Conservation (phyloP, 2,113 vertebrate genomes). For the Stegastes partitus region DNA sequence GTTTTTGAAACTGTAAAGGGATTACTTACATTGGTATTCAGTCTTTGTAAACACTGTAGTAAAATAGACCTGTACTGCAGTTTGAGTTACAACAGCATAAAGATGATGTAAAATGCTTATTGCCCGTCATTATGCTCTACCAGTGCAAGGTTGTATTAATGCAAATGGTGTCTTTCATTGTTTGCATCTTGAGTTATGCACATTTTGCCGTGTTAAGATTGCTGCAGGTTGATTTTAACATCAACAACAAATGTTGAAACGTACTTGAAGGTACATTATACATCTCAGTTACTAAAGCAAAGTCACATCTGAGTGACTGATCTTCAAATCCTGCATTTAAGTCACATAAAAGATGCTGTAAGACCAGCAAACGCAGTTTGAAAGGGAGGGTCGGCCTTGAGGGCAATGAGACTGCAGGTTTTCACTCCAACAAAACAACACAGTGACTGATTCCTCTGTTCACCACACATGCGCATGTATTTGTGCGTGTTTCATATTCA, state of each 20-base stretch:
- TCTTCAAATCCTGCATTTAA: constrained; percentile 19
- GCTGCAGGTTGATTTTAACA: not conserved
- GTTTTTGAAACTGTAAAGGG: constrained; percentile 57
- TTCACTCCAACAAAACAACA: constrained; percentile 31
- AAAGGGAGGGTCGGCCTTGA: not conserved
- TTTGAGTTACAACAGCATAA: constrained; percentile 38
- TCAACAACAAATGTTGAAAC: not conserved
- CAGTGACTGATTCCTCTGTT: constrained; percentile 38
- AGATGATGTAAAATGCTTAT: constrained; percentile 33
- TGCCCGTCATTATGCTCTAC: constrained; percentile 4
- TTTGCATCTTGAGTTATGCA: constrained; percentile 27
- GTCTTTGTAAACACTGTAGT: constrained; percentile 54
- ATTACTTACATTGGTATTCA: constrained; percentile 62
- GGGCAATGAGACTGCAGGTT: constrained; percentile 38
- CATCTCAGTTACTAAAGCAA: not conserved
- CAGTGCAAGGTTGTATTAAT: not conserved
- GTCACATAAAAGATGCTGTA: constrained; percentile 9
- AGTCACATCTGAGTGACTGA: not conserved
- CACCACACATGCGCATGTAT: constrained; percentile 8
- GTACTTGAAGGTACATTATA: not conserved
- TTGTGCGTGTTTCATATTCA: constrained; percentile 42
- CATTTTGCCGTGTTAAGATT: constrained; percentile 35
- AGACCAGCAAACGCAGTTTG: constrained; percentile 7
- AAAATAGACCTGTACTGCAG: constrained; percentile 55
- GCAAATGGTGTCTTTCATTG: not conserved